A percentile compares a stretch with the other conserved stretches of the same genome.
Evolutionary conservation across 2,797 vertebrate species (phyloP).

Genomic region (Choloepus didactylus): DNA sequence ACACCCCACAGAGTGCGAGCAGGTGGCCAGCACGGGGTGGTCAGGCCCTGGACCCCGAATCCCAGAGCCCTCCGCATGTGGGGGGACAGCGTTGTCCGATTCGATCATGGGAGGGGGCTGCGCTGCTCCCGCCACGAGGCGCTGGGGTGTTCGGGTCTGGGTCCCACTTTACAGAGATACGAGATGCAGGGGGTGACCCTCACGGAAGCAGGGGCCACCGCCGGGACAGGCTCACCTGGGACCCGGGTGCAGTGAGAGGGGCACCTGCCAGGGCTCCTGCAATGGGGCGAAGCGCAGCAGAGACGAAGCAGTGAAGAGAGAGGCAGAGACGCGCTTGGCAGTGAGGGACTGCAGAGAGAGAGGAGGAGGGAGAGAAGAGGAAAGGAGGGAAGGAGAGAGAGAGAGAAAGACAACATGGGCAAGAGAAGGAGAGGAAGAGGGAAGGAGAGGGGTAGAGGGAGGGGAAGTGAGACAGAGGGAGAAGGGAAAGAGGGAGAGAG

Average conservation of each 20-base stretch:
- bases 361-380: background rate
- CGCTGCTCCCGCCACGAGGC: background rate
- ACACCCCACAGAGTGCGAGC: background rate
- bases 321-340: background rate
- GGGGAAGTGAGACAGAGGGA: background rate
- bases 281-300: background rate
- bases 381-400: background rate
- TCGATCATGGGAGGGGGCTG: fast-evolving
- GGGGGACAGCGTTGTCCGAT: no score
- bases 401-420: background rate
- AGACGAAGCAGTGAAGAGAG: background rate
- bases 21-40: background rate
- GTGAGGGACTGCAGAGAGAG: background rate
- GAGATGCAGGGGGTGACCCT: background rate
- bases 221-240: no score
- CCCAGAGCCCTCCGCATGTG: background rate
- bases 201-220: no score
- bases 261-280: no score
- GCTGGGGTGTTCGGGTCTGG: background rate
- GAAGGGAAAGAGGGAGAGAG: background rate
- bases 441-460: no score
- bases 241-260: no score
- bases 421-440: background rate
- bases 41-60: background rate
- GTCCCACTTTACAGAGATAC: background rate